phyloP scores from a whole-genome alignment of 1,140 invertebrate species.

The Notospermus geniculatus region DNA sequence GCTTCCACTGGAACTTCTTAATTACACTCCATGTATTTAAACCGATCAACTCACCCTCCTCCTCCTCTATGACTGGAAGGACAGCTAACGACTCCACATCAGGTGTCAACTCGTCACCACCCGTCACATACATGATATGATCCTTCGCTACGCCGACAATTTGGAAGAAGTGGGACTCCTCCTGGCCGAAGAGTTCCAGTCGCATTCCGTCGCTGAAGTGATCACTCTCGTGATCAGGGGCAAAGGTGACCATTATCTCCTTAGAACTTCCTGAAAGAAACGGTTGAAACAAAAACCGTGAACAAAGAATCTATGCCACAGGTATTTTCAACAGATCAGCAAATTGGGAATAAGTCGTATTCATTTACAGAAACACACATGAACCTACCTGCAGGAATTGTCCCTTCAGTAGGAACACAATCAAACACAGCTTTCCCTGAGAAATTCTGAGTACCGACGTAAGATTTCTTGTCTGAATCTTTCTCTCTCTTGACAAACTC shows the following conservation, averaged over 20 bases:
- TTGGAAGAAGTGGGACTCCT: slow-evolving; percentile 46
- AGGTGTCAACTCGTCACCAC: slow-evolving; percentile 38
- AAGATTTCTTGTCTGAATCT: not conserved
- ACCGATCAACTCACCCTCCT: slow-evolving; percentile 45
- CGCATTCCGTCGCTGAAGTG: slow-evolving; percentile 49
- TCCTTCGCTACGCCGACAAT: slow-evolving; percentile 42
- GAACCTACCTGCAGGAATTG: slow-evolving; percentile 47
- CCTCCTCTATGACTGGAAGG: slow-evolving; percentile 24
- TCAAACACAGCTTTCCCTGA: slow-evolving; percentile 55
- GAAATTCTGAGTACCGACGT: slow-evolving; percentile 49
- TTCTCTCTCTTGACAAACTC: slow-evolving; percentile 30
- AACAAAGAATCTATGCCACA: too few relatives aligned
- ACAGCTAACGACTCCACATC: slow-evolving; percentile 47
- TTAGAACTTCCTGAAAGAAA: slow-evolving; percentile 37
- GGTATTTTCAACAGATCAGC: too few relatives aligned
- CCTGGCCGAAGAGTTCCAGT: slow-evolving; percentile 50
- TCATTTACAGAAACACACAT: too few relatives aligned
- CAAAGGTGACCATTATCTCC: slow-evolving; percentile 53
- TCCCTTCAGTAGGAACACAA: slow-evolving; percentile 48
- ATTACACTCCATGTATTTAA: too few relatives aligned
- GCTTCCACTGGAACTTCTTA: too few relatives aligned
- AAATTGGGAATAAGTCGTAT: too few relatives aligned
- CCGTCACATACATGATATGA: slow-evolving; percentile 46
- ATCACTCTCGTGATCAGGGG: slow-evolving; percentile 54
- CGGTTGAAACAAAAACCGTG: too few relatives aligned